phyloP scores from a whole-genome alignment of 1,140 invertebrate species.

The Drosophila obscura region DNA sequence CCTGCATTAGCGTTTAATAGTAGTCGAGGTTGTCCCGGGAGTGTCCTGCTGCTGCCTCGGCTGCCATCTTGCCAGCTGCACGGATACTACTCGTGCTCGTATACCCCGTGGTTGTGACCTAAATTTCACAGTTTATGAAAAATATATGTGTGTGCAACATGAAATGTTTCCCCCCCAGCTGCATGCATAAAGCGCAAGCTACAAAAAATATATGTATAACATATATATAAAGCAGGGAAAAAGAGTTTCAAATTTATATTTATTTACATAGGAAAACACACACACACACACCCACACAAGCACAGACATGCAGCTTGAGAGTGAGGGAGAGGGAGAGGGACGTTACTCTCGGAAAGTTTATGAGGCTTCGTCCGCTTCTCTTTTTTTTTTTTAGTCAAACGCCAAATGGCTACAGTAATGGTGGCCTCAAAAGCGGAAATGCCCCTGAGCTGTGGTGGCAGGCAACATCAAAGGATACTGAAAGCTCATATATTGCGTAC shows the following conservation, averaged over 20 bases:
- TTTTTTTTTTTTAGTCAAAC: constrained; percentile 28
- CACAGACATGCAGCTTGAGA: background rate
- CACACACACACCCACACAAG: background rate
- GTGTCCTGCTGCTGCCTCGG: constrained; percentile 11
- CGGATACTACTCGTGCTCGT: constrained; percentile 3
- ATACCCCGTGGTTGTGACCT: constrained; percentile 67
- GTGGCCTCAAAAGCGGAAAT: constrained; percentile 56
- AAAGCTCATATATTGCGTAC: constrained; percentile 30
- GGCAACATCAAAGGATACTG: constrained; percentile 37
- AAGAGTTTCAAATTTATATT: constrained; percentile 58
- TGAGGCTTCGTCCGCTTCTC: constrained; percentile 17
- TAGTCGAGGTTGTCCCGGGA: constrained; percentile 48
- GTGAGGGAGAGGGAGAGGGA: background rate
- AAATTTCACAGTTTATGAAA: constrained; percentile 78
- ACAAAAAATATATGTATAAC: constrained; percentile 23
- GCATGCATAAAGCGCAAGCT: constrained; percentile 59
- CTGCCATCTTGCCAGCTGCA: constrained; percentile 22
- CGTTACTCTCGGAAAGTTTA: constrained; percentile 8
- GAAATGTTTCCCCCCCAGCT: constrained; percentile 54
- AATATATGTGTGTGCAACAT: constrained; percentile 69
- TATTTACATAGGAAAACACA: constrained; percentile 29
- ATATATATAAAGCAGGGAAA: constrained; percentile 21
- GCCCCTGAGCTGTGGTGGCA: constrained; percentile 39
- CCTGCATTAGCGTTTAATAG: constrained; percentile 62
- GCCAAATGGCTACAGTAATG: constrained; percentile 68